Evolutionary conservation across 2,113 vertebrate species (phyloP).

Genomic region (Nycticebus coucang): DNA sequence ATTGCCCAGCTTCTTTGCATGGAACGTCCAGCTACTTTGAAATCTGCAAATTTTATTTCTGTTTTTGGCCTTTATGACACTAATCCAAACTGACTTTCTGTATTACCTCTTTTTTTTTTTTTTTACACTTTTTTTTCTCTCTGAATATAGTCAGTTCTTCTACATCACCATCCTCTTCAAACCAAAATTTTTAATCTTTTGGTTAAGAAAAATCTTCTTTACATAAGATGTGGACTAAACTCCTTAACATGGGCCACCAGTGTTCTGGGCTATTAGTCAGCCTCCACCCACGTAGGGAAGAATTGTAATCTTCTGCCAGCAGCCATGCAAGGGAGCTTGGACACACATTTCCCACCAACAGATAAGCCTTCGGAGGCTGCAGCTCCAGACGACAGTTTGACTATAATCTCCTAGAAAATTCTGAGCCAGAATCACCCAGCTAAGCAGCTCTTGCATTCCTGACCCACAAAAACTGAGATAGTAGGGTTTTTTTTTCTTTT

Average conservation of each 20-base stretch:
- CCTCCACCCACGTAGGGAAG: neutral
- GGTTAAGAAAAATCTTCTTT: neutral
- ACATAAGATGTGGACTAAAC: neutral
- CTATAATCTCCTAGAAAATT: neutral
- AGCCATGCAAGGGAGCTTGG: too few species aligned
- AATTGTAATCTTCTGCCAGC: neutral
- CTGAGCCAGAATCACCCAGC: too few species aligned
- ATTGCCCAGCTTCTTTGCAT: neutral
- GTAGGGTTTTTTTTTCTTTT: too few species aligned
- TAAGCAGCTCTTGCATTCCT: too few species aligned
- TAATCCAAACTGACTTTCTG: neutral
- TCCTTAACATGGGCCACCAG: neutral
- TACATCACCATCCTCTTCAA: too few species aligned
- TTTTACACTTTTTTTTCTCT: neutral
- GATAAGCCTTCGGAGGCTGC: neutral
- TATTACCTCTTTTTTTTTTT: neutral
- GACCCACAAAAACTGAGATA: neutral
- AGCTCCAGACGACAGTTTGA: neutral
- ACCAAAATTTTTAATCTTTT: neutral
- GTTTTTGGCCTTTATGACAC: neutral
- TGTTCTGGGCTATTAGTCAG: neutral
- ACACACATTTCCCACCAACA: neutral
- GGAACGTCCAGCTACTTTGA: neutral
- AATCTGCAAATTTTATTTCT: neutral
- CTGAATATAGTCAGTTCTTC: neutral